Evolutionary conservation across 2,113 vertebrate genomes (phyloP), one percentile per base, ranked within the genome.

Genomic region (Onychorhynchus coronatus): DNA sequence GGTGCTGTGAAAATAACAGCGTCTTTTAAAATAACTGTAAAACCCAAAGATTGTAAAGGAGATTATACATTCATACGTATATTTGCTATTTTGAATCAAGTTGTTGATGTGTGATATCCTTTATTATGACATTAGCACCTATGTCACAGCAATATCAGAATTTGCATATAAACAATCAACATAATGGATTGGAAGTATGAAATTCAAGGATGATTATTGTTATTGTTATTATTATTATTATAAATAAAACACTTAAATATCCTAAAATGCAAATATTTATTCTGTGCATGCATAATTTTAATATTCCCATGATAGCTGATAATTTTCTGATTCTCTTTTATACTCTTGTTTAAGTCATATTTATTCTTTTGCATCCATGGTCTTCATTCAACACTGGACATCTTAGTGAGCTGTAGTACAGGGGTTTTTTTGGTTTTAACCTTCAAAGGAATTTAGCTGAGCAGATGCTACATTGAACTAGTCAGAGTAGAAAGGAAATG

Each of bases 381-480:
- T 88, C 84, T 97, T 97, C 93, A 61, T 97, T 95, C 72, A 68
- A 47, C 47, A 61, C 74, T 91, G 97, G 96, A 86, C 94, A 77
- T 91, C 82, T 97, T 88, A 91, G 46, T 66, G 87, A 93, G 86
- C 91, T 83, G 87, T 82, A 78, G 84, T 95, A 89, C 85, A 95
- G 90, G 67, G 83, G 0, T 3, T 89, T 96, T 97, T 97, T 97
- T 85, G 77, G 89, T 89, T 98, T 98, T 98, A 98, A 98, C 98
- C 98, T 98, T 98, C 98, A 98, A 98, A 98, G 97, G 96, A 98
- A 98, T 98, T 98, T 98, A 97, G 96, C 95, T 98, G 97, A 98
- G 97, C 98, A 98, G 98, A 98, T 98, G 98, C 98, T 98, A 98
- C 96, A 97, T 95, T 97, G 98, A 98, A 97, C 97, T 95, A 98